Evolutionary conservation across 1,140 invertebrate genomes (phyloP).

Genomic region (Drosophila tsacasi): DNA sequence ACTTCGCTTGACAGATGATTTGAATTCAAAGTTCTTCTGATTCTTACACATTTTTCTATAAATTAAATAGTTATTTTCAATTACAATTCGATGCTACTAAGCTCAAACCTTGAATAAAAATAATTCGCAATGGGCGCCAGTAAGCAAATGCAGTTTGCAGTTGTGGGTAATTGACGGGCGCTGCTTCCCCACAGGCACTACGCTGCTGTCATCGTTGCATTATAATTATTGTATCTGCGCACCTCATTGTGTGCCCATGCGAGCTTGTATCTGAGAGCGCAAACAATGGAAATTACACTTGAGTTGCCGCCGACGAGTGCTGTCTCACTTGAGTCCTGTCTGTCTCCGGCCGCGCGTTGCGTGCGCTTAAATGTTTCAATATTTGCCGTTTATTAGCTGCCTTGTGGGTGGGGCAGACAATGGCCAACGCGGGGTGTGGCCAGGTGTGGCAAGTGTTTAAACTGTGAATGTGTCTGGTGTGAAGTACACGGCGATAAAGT

Average conservation of each 20-base stretch:
- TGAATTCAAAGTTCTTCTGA: neutral
- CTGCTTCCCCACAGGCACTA: neutral
- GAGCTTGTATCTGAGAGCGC: conserved; percentile 43
- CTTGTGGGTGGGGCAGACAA: conserved; percentile 34
- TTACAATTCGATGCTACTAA: too few relatives aligned
- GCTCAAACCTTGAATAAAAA: neutral
- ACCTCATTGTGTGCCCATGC: conserved; percentile 14
- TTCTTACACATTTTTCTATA: neutral
- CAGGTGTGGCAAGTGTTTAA: conserved; percentile 48
- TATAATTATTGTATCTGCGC: conserved; percentile 56
- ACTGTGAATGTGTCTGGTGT: conserved; percentile 37
- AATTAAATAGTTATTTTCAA: too few relatives aligned
- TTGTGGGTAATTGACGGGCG: conserved; percentile 48
- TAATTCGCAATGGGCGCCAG: neutral
- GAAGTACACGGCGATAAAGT: conserved; percentile 26
- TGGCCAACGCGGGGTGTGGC: conserved; percentile 6
- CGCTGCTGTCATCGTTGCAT: conserved; percentile 24
- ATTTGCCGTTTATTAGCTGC: conserved; percentile 77
- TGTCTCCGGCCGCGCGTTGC: conserved; percentile 49
- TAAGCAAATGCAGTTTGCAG: conserved; percentile 35
- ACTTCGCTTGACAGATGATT: neutral
- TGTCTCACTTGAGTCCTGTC: conserved; percentile 63
- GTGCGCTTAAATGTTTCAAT: conserved; percentile 75
- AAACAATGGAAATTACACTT: conserved; percentile 79
- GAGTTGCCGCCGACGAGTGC: conserved; percentile 61